phyloP scores from a whole-genome alignment of 2,888 invertebrate species.

The Spodoptera littoralis region DNA sequence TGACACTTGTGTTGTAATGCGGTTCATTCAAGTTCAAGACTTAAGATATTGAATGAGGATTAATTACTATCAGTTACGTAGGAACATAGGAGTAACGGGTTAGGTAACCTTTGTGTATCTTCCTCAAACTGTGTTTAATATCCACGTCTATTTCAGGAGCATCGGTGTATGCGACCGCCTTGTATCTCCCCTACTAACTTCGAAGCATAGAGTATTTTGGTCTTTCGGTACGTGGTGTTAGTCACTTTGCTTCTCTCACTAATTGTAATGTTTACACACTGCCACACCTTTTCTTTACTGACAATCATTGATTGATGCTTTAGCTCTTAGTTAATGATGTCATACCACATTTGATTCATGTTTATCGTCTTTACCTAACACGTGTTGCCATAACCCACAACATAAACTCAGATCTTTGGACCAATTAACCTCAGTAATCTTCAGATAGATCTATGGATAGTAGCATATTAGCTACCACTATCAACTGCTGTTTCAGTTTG shows the following conservation, averaged over 20 bases:
- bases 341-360: too few species aligned
- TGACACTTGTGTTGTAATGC: slow-evolving; percentile 21
- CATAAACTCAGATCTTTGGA: too few species aligned
- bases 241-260: slow-evolving; percentile 2
- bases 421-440: too few species aligned
- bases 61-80: slow-evolving; percentile 25
- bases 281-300: too few species aligned
- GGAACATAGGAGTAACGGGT: slow-evolving; percentile 21
- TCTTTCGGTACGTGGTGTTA: background rate
- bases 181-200: slow-evolving; percentile 8
- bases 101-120: slow-evolving; percentile 33
- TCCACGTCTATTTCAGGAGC: slow-evolving; percentile 36
- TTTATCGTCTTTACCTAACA: too few species aligned
- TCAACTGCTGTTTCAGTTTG: too few species aligned
- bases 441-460: too few species aligned
- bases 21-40: slow-evolving; percentile 44
- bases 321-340: too few species aligned
- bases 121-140: slow-evolving; percentile 27
- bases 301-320: too few species aligned
- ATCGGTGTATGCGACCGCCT: slow-evolving; percentile 6
- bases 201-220: slow-evolving; percentile 23
- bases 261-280: too few species aligned
- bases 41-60: slow-evolving; percentile 21
- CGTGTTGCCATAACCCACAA: too few species aligned
- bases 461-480: too few species aligned